These are phyloP conservation scores for Sitta europaea DNA, from an alignment of 2,113 vertebrate species.

Conservation along the genomic window DNA sequence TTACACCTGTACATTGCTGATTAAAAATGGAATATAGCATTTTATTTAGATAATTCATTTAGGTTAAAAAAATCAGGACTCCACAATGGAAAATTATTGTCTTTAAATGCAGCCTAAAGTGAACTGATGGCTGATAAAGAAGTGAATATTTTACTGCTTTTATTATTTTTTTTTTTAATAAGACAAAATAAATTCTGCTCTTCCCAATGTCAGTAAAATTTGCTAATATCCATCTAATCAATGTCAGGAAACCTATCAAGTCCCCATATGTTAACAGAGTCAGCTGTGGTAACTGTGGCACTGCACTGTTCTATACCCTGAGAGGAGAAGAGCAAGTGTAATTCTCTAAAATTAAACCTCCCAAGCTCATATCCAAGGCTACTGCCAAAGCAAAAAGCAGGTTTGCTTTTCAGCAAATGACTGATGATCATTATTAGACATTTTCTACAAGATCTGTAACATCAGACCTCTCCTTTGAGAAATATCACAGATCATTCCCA, in stretches of 20 bases:
- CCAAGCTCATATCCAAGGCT: neutral
- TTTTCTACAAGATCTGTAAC: neutral
- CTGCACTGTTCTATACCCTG: no score
- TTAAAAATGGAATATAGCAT: accelerated
- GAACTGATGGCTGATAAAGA: neutral
- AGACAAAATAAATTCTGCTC: neutral
- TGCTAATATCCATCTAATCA: neutral
- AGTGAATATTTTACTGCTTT: neutral
- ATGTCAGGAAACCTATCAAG: neutral
- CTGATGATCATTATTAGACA: neutral
- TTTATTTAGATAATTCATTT: neutral
- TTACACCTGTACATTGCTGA: accelerated
- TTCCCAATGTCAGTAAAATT: neutral
- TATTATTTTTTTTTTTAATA: neutral
- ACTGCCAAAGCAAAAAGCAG: neutral
- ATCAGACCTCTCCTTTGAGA: neutral
- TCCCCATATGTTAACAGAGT: neutral
- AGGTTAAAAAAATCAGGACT: neutral
- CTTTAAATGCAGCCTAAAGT: neutral
- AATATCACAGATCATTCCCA: neutral
- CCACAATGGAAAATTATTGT: neutral
- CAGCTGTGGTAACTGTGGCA: neutral
- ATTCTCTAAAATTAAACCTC: neutral
- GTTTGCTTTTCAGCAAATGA: neutral
- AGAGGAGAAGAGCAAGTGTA: neutral